Evolutionary conservation across 2,113 vertebrate genomes (phyloP).

Genomic region (Meriones unguiculatus): DNA sequence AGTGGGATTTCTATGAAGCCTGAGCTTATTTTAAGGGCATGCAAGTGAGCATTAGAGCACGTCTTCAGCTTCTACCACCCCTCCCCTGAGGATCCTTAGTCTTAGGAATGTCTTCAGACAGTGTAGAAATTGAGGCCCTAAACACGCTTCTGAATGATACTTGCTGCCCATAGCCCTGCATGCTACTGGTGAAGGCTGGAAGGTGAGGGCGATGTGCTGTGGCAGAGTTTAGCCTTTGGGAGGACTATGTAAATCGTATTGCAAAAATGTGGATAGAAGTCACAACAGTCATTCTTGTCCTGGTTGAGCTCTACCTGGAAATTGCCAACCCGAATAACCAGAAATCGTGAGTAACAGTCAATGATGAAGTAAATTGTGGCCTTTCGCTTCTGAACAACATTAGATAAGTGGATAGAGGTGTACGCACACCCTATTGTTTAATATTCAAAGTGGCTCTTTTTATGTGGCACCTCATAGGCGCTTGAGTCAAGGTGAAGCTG

Average conservation of each 20-base stretch:
- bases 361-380: background rate
- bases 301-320: conserved; percentile 20
- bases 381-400: background rate
- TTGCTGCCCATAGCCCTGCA: background rate
- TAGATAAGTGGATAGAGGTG: background rate
- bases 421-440: background rate
- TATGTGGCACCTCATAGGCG: background rate
- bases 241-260: background rate
- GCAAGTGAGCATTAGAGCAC: background rate
- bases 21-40: background rate
- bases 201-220: background rate
- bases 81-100: background rate
- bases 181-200: background rate
- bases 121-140: background rate
- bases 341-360: background rate
- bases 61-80: background rate
- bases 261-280: background rate
- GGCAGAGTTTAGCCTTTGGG: background rate
- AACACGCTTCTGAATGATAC: background rate
- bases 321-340: background rate
- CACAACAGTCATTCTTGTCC: background rate
- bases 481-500: background rate
- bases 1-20: background rate
- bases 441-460: background rate
- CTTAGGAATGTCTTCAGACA: background rate